Conservation (phyloP, 2,113 vertebrate species). For the Paradoxurus hermaphroditus region DNA sequence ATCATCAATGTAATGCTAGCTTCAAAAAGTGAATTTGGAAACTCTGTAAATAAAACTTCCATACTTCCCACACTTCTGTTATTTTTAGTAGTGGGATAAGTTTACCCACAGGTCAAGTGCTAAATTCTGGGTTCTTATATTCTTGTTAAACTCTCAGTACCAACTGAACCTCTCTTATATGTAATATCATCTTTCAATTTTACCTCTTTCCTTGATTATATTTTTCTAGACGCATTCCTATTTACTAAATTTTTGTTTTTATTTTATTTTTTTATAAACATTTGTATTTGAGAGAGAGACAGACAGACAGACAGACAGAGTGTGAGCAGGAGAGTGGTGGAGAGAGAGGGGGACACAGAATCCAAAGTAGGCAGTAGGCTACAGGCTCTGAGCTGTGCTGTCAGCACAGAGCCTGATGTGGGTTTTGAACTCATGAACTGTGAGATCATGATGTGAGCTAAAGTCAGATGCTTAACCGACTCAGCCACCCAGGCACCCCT, state of each 20-base stretch:
- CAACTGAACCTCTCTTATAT: not conserved
- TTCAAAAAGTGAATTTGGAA: not conserved
- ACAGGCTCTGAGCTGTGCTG: too few species aligned
- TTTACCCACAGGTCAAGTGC: not conserved
- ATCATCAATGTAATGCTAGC: not conserved
- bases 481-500: too few species aligned
- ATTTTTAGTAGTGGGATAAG: not conserved
- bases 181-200: not conserved
- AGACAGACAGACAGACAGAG: too few species aligned
- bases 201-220: not conserved
- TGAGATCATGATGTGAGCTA: too few species aligned
- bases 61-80: not conserved
- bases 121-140: not conserved
- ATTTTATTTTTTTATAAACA: too few species aligned
- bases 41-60: not conserved
- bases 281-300: too few species aligned
- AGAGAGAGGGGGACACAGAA: too few species aligned
- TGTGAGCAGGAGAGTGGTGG: too few species aligned
- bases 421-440: too few species aligned
- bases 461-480: too few species aligned
- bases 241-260: not conserved
- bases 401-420: too few species aligned
- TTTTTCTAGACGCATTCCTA: not conserved
- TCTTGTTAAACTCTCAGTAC: not conserved
- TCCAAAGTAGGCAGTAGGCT: too few species aligned